A percentile compares a stretch with the other conserved stretches of the same genome.
These are phyloP conservation scores for Macrosteles quadrilineatus DNA, from an alignment of 1,140 invertebrate genomes.

Conservation along the genomic window DNA sequence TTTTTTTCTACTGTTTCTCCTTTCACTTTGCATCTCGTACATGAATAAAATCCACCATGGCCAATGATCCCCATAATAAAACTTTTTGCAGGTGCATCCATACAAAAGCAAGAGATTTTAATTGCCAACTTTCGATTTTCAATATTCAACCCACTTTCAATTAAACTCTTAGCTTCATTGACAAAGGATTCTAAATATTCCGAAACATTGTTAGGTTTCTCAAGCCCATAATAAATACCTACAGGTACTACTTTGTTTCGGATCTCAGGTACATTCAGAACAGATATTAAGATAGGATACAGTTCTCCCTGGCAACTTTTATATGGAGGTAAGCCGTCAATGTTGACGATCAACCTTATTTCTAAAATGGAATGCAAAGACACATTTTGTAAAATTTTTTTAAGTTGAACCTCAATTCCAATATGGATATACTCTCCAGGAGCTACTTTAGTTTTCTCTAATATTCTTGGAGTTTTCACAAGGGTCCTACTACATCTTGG, in stretches of 20 bases:
- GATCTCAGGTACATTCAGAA: constrained; percentile 16
- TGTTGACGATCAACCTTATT: neutral
- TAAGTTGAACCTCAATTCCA: constrained; percentile 20
- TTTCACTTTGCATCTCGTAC: constrained; percentile 42
- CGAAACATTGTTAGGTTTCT: neutral
- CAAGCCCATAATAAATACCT: constrained; percentile 20
- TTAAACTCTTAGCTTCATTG: neutral
- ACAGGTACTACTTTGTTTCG: constrained; percentile 16
- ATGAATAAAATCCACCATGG: constrained; percentile 40
- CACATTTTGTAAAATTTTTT: neutral
- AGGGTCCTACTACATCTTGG: constrained; percentile 11
- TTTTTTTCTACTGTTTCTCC: constrained; percentile 39
- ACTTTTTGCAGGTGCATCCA: constrained; percentile 43
- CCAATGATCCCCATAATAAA: constrained; percentile 41
- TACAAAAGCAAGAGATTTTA: constrained; percentile 32
- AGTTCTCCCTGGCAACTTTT: constrained; percentile 16
- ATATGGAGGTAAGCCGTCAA: constrained; percentile 21
- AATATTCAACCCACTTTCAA: constrained; percentile 1
- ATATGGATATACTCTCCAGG: constrained; percentile 18
- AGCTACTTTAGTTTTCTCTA: neutral
- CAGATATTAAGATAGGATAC: constrained; percentile 20
- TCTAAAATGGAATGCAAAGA: neutral
- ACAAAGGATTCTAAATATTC: constrained; percentile 6
- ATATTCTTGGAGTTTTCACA: neutral
- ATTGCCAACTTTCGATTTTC: neutral